These are phyloP conservation scores for Trisateles emortualis DNA, from an alignment of 2,888 invertebrate species.

Conservation along the genomic window DNA sequence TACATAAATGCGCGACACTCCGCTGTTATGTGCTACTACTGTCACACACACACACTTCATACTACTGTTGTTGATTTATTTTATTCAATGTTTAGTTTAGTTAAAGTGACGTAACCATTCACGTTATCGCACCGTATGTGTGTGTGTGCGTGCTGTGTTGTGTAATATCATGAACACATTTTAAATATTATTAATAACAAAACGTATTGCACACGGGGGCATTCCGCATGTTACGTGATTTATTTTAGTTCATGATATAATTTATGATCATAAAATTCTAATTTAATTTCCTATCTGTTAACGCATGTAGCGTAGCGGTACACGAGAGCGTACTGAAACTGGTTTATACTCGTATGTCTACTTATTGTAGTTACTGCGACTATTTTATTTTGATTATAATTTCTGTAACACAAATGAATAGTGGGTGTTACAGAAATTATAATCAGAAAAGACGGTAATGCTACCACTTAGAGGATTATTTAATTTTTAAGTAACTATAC, in stretches of 20 bases:
- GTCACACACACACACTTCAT: constrained; percentile 44
- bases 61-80: constrained; percentile 42
- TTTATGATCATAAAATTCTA: constrained; percentile 16
- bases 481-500: too few species aligned
- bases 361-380: not conserved
- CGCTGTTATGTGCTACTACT: constrained; percentile 22
- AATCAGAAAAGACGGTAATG: too few species aligned
- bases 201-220: not conserved
- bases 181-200: constrained; percentile 1
- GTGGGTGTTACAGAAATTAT: too few species aligned
- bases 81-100: constrained; percentile 32
- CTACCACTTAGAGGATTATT: too few species aligned
- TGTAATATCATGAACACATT: not conserved
- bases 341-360: not conserved
- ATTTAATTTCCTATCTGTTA: constrained; percentile 17
- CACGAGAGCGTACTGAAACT: not conserved
- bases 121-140: not conserved
- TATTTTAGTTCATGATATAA: constrained; percentile 9
- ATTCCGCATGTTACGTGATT: constrained; percentile 11
- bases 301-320: not conserved
- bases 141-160: not conserved
- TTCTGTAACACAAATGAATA: not conserved
- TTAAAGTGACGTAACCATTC: not conserved
- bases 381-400: not conserved
- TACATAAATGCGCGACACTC: constrained; percentile 37